These are phyloP conservation scores for Nilaparvata lugens DNA, from an alignment of 1,140 invertebrate species.

Conservation along the genomic window DNA sequence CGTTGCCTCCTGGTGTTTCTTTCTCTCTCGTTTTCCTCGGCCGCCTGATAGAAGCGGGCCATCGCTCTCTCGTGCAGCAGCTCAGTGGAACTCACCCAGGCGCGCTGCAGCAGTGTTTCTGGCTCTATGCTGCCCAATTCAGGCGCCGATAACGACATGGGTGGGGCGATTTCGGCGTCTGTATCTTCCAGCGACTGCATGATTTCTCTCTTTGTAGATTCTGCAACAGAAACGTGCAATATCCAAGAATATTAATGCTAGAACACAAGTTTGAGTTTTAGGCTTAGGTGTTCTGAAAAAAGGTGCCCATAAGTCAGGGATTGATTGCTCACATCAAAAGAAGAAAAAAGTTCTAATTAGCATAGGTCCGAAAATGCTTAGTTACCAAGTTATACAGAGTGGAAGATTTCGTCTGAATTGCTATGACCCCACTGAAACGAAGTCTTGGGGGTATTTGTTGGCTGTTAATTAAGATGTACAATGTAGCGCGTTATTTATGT, in stretches of 20 bases:
- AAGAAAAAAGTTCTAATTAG: too few species aligned
- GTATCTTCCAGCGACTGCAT: not conserved
- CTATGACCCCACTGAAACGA: too few species aligned
- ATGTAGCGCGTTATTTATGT: too few species aligned
- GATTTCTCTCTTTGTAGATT: slow-evolving; percentile 2
- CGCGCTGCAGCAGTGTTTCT: slow-evolving; percentile 41
- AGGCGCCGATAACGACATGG: slow-evolving; percentile 67
- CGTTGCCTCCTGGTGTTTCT: slow-evolving; percentile 31
- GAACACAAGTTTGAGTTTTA: too few species aligned
- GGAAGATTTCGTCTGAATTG: too few species aligned
- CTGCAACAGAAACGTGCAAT: not conserved
- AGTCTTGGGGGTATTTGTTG: too few species aligned
- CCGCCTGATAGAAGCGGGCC: slow-evolving; percentile 64
- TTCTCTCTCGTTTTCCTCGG: slow-evolving; percentile 57
- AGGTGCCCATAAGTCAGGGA: too few species aligned
- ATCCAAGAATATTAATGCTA: not conserved
- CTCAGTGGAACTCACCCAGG: slow-evolving; percentile 71
- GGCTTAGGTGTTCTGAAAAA: too few species aligned
- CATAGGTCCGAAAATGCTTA: too few species aligned
- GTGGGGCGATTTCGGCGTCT: slow-evolving; percentile 53
- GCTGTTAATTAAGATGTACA: too few species aligned
- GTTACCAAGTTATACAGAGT: too few species aligned
- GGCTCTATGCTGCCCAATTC: slow-evolving; percentile 49
- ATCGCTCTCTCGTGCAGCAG: slow-evolving; percentile 67
- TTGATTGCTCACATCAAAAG: too few species aligned